Percentiles rank a stretch among this genome's conserved stretches.
These are phyloP conservation scores for Drosophila acutilabella DNA, from an alignment of 2,888 invertebrate genomes.

Conservation along the genomic window DNA sequence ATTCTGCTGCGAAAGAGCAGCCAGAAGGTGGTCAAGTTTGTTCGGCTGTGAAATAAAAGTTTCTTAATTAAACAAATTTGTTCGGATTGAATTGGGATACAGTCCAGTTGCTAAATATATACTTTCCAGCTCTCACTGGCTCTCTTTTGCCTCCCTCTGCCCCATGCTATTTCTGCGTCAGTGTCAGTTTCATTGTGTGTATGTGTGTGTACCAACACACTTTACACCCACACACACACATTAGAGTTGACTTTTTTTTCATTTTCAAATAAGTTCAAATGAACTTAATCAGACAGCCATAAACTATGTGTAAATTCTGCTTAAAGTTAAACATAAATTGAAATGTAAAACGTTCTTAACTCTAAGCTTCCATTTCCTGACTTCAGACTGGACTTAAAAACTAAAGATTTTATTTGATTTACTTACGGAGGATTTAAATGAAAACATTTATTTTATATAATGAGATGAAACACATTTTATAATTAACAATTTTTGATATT, in stretches of 20 bases:
- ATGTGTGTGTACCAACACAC: background rate
- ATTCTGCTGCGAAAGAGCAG: slow-evolving; percentile 81
- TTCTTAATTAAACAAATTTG: slow-evolving; percentile 14
- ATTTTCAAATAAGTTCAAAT: too few species aligned
- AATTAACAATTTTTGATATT: too few species aligned
- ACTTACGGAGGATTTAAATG: too few species aligned
- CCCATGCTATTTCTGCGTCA: background rate
- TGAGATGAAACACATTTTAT: too few species aligned
- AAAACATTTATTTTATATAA: too few species aligned
- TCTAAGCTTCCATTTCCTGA: too few species aligned
- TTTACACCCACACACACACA: background rate
- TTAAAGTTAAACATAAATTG: too few species aligned
- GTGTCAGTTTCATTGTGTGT: background rate
- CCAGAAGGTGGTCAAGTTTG: slow-evolving; percentile 84
- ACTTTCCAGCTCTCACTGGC: background rate
- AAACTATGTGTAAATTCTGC: background rate
- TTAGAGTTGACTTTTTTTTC: background rate
- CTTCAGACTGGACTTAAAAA: too few species aligned
- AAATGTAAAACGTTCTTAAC: too few species aligned
- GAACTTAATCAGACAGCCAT: background rate
- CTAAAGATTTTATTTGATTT: too few species aligned
- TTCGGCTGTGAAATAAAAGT: slow-evolving; percentile 61
- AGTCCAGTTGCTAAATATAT: slow-evolving; percentile 5
- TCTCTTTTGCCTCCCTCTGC: background rate
- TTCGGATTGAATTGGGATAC: background rate